These are phyloP conservation scores for Mus minutoides DNA, from an alignment of 2,797 vertebrate genomes.

Conservation along the genomic window DNA sequence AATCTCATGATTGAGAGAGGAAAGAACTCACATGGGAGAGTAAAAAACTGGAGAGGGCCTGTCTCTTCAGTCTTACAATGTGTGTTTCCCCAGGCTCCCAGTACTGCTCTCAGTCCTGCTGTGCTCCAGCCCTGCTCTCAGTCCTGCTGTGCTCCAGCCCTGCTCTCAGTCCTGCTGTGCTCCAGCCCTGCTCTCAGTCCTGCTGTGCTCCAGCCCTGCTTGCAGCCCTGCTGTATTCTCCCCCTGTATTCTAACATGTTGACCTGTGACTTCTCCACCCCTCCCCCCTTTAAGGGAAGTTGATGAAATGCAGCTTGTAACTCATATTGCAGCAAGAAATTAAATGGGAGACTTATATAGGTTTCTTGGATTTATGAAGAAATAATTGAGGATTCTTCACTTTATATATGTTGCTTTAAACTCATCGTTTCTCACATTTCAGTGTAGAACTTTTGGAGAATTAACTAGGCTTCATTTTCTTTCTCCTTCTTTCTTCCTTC, in stretches of 20 bases:
- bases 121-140: too few species aligned
- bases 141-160: too few species aligned
- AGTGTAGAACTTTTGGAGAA: not conserved
- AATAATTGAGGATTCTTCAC: too few species aligned
- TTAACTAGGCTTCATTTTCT: not conserved
- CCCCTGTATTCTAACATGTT: not conserved
- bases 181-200: too few species aligned
- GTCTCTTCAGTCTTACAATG: not conserved
- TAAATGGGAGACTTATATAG: too few species aligned
- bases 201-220: too few species aligned
- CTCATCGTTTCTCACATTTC: not conserved
- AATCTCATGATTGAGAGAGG: slow-evolving; percentile 8
- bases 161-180: too few species aligned
- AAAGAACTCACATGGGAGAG: not conserved
- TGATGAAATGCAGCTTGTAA: not conserved
- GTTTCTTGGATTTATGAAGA: too few species aligned
- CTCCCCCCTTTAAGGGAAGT: not conserved
- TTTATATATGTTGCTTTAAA: too few species aligned
- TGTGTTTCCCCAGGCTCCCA: not conserved
- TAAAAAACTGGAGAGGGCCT: not conserved
- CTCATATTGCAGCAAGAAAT: too few species aligned
- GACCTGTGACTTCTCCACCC: not conserved
- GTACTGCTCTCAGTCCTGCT: not conserved
- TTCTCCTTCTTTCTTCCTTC: too few species aligned
- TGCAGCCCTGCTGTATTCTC: not conserved